phyloP scores from a whole-genome alignment of 2,888 invertebrate species.

The Caenorhabditis macrosperma region DNA sequence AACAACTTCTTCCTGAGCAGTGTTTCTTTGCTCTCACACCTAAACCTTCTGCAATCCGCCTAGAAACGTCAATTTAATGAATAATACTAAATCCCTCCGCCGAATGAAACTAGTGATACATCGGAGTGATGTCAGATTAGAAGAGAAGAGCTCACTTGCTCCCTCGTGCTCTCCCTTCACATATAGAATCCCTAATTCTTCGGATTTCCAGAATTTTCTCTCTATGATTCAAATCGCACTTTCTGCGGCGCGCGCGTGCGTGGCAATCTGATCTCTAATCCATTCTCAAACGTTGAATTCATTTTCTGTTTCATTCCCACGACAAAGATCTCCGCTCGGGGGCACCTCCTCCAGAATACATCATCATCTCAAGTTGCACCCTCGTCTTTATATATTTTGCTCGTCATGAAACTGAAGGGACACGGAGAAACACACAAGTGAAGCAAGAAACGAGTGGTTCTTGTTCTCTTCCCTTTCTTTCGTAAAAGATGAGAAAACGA shows the following conservation, averaged over 20 bases:
- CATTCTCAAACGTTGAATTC: constrained; percentile 16
- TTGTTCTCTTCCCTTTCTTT: constrained; percentile 33
- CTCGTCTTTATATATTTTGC: constrained; percentile 43
- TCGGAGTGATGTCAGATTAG: no score
- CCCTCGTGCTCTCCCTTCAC: no score
- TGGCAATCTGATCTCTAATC: constrained; percentile 25
- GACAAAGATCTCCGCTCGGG: constrained; percentile 35
- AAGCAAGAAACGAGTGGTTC: constrained; percentile 17
- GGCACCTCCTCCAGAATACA: constrained; percentile 18
- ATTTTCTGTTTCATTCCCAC: constrained; percentile 5
- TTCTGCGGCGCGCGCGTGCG: constrained; percentile 1
- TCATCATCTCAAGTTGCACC: constrained; percentile 52
- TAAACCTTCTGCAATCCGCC: no score
- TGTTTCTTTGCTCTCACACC: no score
- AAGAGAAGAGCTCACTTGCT: no score
- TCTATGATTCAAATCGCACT: constrained; percentile 27
- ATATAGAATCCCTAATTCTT: constrained; percentile 45
- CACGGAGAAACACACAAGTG: background rate
- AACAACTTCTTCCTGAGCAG: no score
- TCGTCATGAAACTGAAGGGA: constrained; percentile 8
- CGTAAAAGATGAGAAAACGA: constrained; percentile 26
- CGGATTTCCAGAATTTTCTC: constrained; percentile 3
- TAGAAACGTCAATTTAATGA: no score
- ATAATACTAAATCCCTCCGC: no score
- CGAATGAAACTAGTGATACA: no score